Conservation (phyloP, 2,113 vertebrate species). For the Elaphurus davidianus region DNA sequence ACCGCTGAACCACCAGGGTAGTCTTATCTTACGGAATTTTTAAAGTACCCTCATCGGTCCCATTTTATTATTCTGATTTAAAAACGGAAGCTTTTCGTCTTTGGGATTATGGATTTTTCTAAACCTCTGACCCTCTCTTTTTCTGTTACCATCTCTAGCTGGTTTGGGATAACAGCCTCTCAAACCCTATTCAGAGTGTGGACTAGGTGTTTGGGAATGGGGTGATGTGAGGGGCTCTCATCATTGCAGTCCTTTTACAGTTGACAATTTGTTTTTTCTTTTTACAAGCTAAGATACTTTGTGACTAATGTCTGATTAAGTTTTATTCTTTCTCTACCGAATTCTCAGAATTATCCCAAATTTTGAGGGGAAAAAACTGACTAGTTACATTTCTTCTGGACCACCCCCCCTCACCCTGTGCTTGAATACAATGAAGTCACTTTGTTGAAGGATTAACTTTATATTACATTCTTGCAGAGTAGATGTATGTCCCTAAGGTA, state of each 20-base stretch:
- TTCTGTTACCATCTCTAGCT: neutral
- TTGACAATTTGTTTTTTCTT: neutral
- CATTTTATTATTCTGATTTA: neutral
- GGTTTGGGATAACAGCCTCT: neutral
- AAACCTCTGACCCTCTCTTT: neutral
- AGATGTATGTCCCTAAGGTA: constrained; percentile 69
- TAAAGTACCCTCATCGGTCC: neutral
- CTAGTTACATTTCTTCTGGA: constrained; percentile 36
- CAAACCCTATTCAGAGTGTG: neutral
- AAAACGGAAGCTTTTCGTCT: neutral
- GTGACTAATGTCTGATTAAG: neutral
- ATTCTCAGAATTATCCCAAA: constrained; percentile 41
- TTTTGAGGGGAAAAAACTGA: constrained; percentile 16
- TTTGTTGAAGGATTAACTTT: constrained; percentile 73
- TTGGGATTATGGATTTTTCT: neutral
- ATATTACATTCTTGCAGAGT: constrained; percentile 72
- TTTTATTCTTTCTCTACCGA: neutral
- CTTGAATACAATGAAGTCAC: constrained; percentile 68
- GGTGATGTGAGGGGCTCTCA: neutral
- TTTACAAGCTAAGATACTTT: constrained; percentile 14
- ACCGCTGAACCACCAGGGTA: neutral
- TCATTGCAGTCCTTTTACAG: neutral
- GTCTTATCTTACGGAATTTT: neutral
- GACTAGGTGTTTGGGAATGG: neutral
- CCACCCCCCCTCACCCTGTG: neutral